Conservation (phyloP, 2,113 vertebrate species). For the Sturnira hondurensis region DNA sequence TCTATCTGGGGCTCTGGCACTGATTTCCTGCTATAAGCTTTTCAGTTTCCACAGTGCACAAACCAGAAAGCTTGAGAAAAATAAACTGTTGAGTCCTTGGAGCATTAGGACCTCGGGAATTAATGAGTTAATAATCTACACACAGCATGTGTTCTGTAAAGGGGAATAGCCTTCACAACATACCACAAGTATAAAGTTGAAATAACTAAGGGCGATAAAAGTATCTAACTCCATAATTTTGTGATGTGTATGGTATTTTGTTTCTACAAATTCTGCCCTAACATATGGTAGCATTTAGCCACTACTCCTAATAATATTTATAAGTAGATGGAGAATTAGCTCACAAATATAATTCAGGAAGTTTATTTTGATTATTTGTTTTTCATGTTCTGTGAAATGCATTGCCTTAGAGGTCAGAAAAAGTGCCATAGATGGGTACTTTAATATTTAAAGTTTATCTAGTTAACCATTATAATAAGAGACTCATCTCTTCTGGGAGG, state of each 20-base stretch:
- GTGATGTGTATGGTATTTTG: slow-evolving; percentile 46
- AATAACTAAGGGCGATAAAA: slow-evolving; percentile 43
- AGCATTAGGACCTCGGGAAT: slow-evolving; percentile 30
- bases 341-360: slow-evolving; percentile 53
- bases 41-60: slow-evolving; percentile 44
- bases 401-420: slow-evolving; percentile 43
- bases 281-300: slow-evolving; percentile 68
- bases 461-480: slow-evolving; percentile 25
- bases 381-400: slow-evolving; percentile 68
- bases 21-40: slow-evolving; percentile 53
- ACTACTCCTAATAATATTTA: slow-evolving; percentile 66
- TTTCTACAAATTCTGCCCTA: slow-evolving; percentile 26
- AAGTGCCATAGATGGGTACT: slow-evolving; percentile 9
- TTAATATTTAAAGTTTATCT: slow-evolving; percentile 42
- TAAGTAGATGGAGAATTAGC: slow-evolving; percentile 65
- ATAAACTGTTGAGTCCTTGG: slow-evolving; percentile 29
- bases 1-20: slow-evolving; percentile 33
- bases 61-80: slow-evolving; percentile 40
- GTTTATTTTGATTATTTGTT: slow-evolving; percentile 49
- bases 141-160: neutral
- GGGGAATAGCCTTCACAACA: neutral
- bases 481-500: slow-evolving; percentile 22
- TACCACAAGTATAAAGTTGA: slow-evolving; percentile 21
- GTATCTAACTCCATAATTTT: slow-evolving; percentile 42
- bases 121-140: slow-evolving; percentile 67